Evolutionary conservation across 2,113 vertebrate species (phyloP), one percentile per base, ranked within the genome.

Genomic region (Tupaia tana): DNA sequence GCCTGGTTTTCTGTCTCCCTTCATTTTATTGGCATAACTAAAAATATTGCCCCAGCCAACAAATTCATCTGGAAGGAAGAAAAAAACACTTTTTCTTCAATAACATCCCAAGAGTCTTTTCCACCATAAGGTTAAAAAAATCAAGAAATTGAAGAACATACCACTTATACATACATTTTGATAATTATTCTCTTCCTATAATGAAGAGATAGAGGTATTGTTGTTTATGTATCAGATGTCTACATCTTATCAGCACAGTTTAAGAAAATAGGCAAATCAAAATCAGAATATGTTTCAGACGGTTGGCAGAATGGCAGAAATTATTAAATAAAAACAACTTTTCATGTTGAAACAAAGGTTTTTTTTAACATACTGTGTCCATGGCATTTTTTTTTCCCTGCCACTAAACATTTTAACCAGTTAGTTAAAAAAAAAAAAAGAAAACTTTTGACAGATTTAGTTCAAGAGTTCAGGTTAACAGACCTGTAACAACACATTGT

Each of bases 1-100:
- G 99, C 98, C 98, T 98, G 97, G 97, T 97, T 98, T 97, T 98
- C 98, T 98, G 98, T 98, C 98, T 99, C 99, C 98, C 98, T 96
- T 98, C 98, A 94, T 98, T 98, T 99, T 98, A 98, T 97, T 98
- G 98, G 98, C 98, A 98, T 97, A 98, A 98, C 98, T 97, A 97
- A 99, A 96, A 98, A 98, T 98, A 98, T 98, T 98, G 98, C 98
- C 98, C 94, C 95, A 96, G 96, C 97, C 98, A 98, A 98, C 94
- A 96, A 98, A 98, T 98, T 97, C 93, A 97, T 98, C 98, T 98
- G 97, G 98, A 98, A 97, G 97, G 97, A 98, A 98, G 43, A 43
- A 43, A 98, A 98, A 99, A 97, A 84, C 95, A 95, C 94, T 95
- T 98, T 98, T 97, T 97, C 97, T 97, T 98, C 98, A 98, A 97